A percentile compares a stretch with the other conserved stretches of the same genome.
Evolutionary conservation across 2,888 invertebrate genomes (phyloP).

Genomic region (Ephialtes manifestator): DNA sequence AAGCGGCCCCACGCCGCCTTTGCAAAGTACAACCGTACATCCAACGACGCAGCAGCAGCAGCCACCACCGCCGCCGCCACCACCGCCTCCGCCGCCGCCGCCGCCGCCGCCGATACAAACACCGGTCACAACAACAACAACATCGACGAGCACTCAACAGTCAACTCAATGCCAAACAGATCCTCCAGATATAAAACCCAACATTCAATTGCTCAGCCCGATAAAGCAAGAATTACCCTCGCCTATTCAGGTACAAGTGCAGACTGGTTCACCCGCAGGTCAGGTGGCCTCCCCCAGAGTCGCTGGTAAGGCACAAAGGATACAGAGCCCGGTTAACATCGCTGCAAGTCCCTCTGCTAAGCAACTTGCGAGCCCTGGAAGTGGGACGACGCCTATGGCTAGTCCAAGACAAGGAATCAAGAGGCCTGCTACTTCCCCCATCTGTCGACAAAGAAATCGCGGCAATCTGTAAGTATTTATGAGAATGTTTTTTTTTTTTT

Average conservation of each 20-base stretch:
- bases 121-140: constrained; percentile 52
- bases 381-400: constrained; percentile 72
- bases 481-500: no score
- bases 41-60: constrained; percentile 69
- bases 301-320: constrained; percentile 68
- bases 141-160: constrained; percentile 76
- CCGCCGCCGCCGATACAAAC: constrained; percentile 37
- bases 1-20: constrained; percentile 61
- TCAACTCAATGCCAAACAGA: constrained; percentile 84
- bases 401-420: constrained; percentile 84
- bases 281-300: constrained; percentile 78
- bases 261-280: constrained; percentile 79
- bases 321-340: constrained; percentile 75
- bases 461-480: constrained; percentile 83
- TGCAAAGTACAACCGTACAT: constrained; percentile 72
- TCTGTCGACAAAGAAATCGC: constrained; percentile 83
- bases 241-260: constrained; percentile 81
- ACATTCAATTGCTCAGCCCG: constrained; percentile 78
- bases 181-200: constrained; percentile 81
- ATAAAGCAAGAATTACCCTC: constrained; percentile 82
- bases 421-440: constrained; percentile 83
- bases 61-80: constrained; percentile 7
- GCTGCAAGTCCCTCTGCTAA: constrained; percentile 72
- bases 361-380: constrained; percentile 78
- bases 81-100: constrained; percentile 5